These are phyloP conservation scores for Enteromius unitaeniatus DNA, from an alignment of 2,797 vertebrate genomes.

Conservation along the genomic window DNA sequence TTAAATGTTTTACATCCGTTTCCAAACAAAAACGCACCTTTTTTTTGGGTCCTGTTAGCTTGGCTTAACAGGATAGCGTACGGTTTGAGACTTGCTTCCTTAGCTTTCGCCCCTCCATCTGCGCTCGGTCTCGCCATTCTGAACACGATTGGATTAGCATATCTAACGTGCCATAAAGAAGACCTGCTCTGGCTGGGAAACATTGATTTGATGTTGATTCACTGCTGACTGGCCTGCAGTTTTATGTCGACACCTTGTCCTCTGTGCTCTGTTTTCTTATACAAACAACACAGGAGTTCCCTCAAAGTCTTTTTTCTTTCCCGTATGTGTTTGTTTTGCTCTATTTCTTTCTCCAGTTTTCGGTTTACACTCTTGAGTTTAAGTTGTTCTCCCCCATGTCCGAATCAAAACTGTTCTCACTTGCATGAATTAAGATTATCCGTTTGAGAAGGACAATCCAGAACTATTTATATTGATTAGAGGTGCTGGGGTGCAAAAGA, in stretches of 20 bases:
- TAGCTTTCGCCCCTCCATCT: not conserved
- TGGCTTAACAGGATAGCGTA: not conserved
- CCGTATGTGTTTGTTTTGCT: conserved; percentile 4
- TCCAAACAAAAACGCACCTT: conserved; percentile 47
- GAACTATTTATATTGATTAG: conserved; percentile 75
- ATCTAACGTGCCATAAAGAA: conserved; percentile 36
- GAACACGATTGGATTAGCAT: conserved; percentile 46
- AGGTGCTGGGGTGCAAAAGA: conserved; percentile 79
- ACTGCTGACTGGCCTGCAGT: conserved; percentile 37
- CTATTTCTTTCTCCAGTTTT: conserved; percentile 9
- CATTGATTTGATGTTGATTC: conserved; percentile 53
- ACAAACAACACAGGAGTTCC: conserved; percentile 6
- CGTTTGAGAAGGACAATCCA: conserved; percentile 28
- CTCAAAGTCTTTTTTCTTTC: conserved; percentile 14
- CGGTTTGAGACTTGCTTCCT: not conserved
- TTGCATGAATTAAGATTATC: conserved; percentile 20
- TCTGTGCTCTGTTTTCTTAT: conserved; percentile 3
- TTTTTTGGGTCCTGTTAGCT: not conserved
- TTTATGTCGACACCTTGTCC: conserved; percentile 21
- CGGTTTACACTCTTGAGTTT: conserved; percentile 12
- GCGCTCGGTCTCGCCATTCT: not conserved
- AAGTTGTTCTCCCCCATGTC: not conserved
- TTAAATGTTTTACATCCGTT: conserved; percentile 52
- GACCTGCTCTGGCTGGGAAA: conserved; percentile 30
- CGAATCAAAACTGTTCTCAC: conserved; percentile 19